A percentile compares a stretch with the other conserved stretches of the same genome.
These are phyloP conservation scores for Lutjanus erythropterus DNA, from an alignment of 2,113 vertebrate genomes.

Conservation along the genomic window DNA sequence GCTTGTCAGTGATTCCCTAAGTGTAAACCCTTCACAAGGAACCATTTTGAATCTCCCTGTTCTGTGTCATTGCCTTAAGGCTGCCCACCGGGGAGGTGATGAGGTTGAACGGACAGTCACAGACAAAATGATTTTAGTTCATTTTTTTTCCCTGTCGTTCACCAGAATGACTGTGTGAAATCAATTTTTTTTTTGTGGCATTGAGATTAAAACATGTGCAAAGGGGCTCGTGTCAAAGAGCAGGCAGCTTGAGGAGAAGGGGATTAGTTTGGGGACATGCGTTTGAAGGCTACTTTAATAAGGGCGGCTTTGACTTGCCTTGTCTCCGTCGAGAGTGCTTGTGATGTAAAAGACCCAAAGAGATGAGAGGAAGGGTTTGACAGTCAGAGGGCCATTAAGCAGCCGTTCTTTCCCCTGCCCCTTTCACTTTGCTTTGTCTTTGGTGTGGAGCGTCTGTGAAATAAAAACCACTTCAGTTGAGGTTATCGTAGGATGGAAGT, in stretches of 20 bases:
- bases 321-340: slow-evolving; percentile 44
- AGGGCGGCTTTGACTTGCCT: slow-evolving; percentile 51
- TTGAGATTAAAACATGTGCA: slow-evolving; percentile 62
- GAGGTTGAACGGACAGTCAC: slow-evolving; percentile 23
- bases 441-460: slow-evolving; percentile 13
- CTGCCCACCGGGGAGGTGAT: slow-evolving; percentile 32
- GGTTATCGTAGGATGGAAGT: slow-evolving; percentile 21
- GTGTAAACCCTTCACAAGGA: slow-evolving; percentile 35
- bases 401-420: slow-evolving; percentile 31
- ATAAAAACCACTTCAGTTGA: slow-evolving; percentile 16
- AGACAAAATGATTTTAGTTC: slow-evolving; percentile 47
- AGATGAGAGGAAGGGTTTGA: slow-evolving; percentile 55
- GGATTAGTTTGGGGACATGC: slow-evolving; percentile 68
- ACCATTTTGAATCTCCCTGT: slow-evolving; percentile 24
- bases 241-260: slow-evolving; percentile 57
- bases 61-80: slow-evolving; percentile 33
- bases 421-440: slow-evolving; percentile 56
- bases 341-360: slow-evolving; percentile 59
- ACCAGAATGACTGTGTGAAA: slow-evolving; percentile 49
- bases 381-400: slow-evolving; percentile 39
- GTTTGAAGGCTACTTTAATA: slow-evolving; percentile 73
- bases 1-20: slow-evolving; percentile 10
- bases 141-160: slow-evolving; percentile 47
- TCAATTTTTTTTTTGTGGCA: slow-evolving; percentile 50
- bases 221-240: slow-evolving; percentile 52